Base-by-base conservation (phyloP, 2,888 invertebrate genomes). In the Odontomyia ornata region DNA sequence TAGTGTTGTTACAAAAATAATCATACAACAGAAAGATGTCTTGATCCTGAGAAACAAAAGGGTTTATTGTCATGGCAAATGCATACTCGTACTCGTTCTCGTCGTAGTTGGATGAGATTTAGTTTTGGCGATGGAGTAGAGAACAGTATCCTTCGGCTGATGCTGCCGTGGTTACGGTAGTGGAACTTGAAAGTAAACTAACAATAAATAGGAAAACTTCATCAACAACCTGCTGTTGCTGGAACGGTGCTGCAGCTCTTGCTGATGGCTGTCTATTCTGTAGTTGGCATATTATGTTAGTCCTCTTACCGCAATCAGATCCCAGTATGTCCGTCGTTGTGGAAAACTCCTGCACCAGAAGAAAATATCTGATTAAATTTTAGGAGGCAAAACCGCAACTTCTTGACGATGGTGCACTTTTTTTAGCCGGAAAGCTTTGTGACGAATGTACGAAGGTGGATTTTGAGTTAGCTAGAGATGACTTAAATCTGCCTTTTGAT, bases 321-420 rank as follows among this genome's bases (percentile, higher is more conserved):
- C 4, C 65, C 21, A 9, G 9, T 15, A 52, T 36, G 65, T 21
- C 65, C 30, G 15, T 21, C 15, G 15, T 13, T 7, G 13, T 3
- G 7, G 52, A 18, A 52, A n/a, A 21, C 65, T 36, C 18, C 18
- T 30, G 36, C 65, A 65, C 27, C 21, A 21, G 25, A 30, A 30
- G 25, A 65, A 30, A 65, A 65, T 65, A 65, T 65, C 65, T 65
- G 30, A 65, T 65, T 65, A 65, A 65, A 65, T 65, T 65, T 65
- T 27, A 65, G 30, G 9, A 15, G 3, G 36, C 15, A 11, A n/a
- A 3, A 11, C 11, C 21, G 60, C 25, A 15, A 5, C 64, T 27
- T 23, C 64, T 28, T 52, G 52, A 52, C 21, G 36, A 65, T 30
- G 36, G 5, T 36, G 18, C 11, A 25, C 27, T 27, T 27, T 27